phyloP scores from a whole-genome alignment of 2,888 invertebrate genomes.

The Hypomecis atomaria region DNA sequence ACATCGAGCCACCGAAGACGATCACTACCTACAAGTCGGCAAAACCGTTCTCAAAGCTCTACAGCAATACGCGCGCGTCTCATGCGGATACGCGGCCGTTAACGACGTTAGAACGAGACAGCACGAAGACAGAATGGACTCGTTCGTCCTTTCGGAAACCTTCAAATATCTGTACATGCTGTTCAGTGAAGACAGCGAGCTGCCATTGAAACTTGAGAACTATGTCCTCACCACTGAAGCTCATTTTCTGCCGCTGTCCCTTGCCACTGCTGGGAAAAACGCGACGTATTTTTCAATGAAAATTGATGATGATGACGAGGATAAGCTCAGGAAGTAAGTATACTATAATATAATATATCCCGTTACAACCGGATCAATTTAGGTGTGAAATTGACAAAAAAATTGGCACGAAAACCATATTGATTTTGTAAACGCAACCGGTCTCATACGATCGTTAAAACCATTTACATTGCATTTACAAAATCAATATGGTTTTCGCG shows the following conservation, averaged over 20 bases:
- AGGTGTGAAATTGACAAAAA: no score
- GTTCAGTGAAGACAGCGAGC: constrained; percentile 93
- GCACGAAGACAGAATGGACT: constrained; percentile 99
- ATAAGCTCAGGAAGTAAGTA: constrained; percentile 74
- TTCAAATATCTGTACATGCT: constrained; percentile 98
- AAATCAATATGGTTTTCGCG: no score
- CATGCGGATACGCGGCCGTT: constrained; percentile 99
- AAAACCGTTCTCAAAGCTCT: constrained; percentile 94
- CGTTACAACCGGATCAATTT: no score
- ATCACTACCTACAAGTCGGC: constrained; percentile 96
- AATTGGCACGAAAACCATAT: no score
- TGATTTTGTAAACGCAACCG: no score
- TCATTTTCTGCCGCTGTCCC: constrained; percentile 95
- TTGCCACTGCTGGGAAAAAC: constrained; percentile 87
- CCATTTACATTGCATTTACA: no score
- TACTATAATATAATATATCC: no score
- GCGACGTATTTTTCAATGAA: constrained; percentile 73
- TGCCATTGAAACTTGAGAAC: constrained; percentile 92
- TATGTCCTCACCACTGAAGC: constrained; percentile 97
- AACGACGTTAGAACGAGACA: constrained; percentile 95
- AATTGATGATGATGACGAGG: constrained; percentile 75
- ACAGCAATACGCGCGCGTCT: constrained; percentile 95
- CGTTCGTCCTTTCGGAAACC: constrained; percentile 98
- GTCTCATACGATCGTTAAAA: no score
- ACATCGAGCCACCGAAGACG: constrained; percentile 97